Conservation (phyloP, 1,140 invertebrate species). For the Dendrolimus kikuchii region DNA sequence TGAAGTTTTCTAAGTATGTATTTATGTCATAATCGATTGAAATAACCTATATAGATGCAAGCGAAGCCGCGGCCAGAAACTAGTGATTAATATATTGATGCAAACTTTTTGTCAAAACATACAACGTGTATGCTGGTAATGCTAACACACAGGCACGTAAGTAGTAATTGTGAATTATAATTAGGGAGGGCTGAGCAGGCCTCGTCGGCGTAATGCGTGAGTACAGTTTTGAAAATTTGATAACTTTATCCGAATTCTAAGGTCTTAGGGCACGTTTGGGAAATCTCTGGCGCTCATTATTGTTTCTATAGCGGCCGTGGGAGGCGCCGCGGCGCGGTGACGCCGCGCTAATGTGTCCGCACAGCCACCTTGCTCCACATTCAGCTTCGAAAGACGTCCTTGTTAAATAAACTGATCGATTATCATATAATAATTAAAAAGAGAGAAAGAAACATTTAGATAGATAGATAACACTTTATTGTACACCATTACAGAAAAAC, state of each 20-base stretch:
- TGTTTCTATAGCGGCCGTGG: conserved; percentile 46
- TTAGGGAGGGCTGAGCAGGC: conserved; percentile 25
- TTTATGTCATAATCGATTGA: too few species aligned
- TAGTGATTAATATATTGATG: too few species aligned
- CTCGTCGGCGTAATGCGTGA: conserved; percentile 48
- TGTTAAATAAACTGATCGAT: too few species aligned
- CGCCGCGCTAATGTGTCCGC: conserved; percentile 43
- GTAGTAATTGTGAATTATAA: conserved; percentile 58
- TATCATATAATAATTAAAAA: too few species aligned
- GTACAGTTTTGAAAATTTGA: conserved; percentile 67
- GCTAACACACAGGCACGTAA: neutral
- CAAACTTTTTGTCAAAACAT: neutral
- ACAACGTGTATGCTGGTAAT: neutral
- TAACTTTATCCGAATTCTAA: conserved; percentile 66
- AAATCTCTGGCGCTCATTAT: conserved; percentile 60
- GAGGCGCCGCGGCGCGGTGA: conserved; percentile 29
- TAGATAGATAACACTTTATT: too few species aligned
- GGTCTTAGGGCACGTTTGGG: conserved; percentile 57
- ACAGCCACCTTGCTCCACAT: conserved; percentile 31
- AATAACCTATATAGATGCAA: too few species aligned
- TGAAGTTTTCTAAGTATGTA: too few species aligned
- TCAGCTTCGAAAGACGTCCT: conserved; percentile 16
- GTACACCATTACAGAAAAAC: too few species aligned
- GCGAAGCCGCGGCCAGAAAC: too few species aligned
- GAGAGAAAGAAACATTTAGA: too few species aligned